Conservation (phyloP, 2,888 invertebrate genomes). For the Lamproptera curius region DNA sequence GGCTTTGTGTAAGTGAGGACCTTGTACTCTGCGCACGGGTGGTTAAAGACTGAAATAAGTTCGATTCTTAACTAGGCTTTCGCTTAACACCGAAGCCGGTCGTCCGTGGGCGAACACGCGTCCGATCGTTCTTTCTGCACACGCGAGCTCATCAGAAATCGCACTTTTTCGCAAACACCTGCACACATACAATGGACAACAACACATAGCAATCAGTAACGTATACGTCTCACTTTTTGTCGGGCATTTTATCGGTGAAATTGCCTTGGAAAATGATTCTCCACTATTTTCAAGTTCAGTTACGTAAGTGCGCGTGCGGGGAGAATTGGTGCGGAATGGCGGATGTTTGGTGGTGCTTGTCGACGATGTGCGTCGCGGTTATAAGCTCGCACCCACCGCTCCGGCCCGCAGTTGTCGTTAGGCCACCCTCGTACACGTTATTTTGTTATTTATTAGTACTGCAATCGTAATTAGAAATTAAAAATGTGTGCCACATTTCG, state of each 20-base stretch:
- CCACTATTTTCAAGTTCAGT: constrained; percentile 78
- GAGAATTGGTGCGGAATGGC: constrained; percentile 79
- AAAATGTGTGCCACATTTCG: constrained; percentile 68
- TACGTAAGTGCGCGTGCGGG: constrained; percentile 75
- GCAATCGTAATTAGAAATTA: constrained; percentile 54
- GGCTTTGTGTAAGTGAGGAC: constrained; percentile 31
- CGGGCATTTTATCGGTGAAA: constrained; percentile 77
- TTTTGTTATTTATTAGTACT: constrained; percentile 55
- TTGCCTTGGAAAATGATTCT: constrained; percentile 77
- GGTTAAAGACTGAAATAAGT: constrained; percentile 42
- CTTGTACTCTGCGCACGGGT: constrained; percentile 44
- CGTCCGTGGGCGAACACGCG: constrained; percentile 55
- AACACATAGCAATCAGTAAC: constrained; percentile 48
- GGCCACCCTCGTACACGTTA: constrained; percentile 65
- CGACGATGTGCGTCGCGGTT: constrained; percentile 70
- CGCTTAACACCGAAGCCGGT: constrained; percentile 45
- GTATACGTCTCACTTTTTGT: constrained; percentile 69
- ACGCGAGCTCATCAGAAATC: constrained; percentile 58
- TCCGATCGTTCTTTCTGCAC: constrained; percentile 45
- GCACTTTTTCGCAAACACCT: constrained; percentile 44
- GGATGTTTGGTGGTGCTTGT: constrained; percentile 75
- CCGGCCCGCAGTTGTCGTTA: constrained; percentile 65
- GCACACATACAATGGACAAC: constrained; percentile 36
- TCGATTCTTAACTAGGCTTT: constrained; percentile 28
- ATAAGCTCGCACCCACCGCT: constrained; percentile 69